Evolutionary conservation across 2,797 vertebrate genomes (phyloP), one percentile per base, ranked within the genome.

Genomic region (Clarias fuscus): DNA sequence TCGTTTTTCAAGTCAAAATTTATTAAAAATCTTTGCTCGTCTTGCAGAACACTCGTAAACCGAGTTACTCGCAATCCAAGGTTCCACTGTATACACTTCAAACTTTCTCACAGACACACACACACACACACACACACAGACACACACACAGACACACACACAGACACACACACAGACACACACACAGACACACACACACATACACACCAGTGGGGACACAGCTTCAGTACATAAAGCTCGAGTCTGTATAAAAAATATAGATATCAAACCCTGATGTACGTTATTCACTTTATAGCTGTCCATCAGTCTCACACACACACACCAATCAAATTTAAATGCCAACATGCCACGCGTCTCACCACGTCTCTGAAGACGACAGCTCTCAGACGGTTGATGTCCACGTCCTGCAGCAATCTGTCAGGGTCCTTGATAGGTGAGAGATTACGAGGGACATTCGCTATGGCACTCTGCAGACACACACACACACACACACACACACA

Each of bases 341-440:
- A 53, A 13, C 48, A 53, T 53, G 48, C 48, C 18, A 77, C 22
- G 0, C 48, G n/a, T 87, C 97, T 97, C 91, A 99, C 98, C 96
- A 99, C 98, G 89, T 99, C 98, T 92, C 98, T 97, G 93, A 99
- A 99, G 91, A 99, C 98, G 78, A 99, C 98, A 15, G 98, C 98
- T 91, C 98, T 95, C 3, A 99, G 96, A 83, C 98, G 97, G 93
- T 99, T 99, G 92, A 99, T 99, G 92, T 99, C 98, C 77, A 99
- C 98, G 87, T 99, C 98, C 94, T 99, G 98, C 91, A 99, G 96
- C 90, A 99, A 97, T 89, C 98, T 95, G 91, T 99, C 98, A 14
- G 98, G 98, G 92, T 99, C 98, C 94, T 99, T 98, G 92, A 97
- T 96, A 56, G 96, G 96, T 85, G 96, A 97, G 89, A 97, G 95